Base-by-base conservation (phyloP, 2,888 invertebrate genomes). In the Amaurobius ferox region DNA sequence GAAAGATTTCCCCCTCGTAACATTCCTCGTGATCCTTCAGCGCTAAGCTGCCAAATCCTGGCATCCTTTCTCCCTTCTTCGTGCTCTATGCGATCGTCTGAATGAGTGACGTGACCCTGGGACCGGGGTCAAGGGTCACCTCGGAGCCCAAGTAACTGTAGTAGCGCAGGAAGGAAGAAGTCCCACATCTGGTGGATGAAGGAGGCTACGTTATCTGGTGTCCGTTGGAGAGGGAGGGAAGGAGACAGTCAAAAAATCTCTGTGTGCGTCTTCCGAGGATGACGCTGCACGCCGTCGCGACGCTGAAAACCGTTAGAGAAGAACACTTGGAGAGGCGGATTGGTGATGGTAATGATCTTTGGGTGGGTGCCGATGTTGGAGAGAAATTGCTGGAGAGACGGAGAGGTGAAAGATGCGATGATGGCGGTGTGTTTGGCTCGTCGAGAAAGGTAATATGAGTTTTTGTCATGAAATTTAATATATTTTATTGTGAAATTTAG, bases 31-130 rank as follows among this genome's bases (percentile, higher is more conserved):
- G 44, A 44, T 44, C 44, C 6, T 44, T 13, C 44, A 55, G 55
- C 55, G 55, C 55, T 55, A 55, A 55, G 32, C 66, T 77, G 77
- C 77, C 77, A 85, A 85, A 44, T 77, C 19, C 72, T 77, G 71
- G 83, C 35, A 23, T 35, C 66, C 66, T 28, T 9, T 30, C 66
- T 30, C 19, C 66, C 13, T 29, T 64, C 64, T 11, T 16, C 11
- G 66, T 32, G 66, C 32, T 19, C n/a, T 32, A 35, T 32, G 30
- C 66, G 44, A 44, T 35, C 44, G 61, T 55, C 39, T 68, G 68
- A 77, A 73, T 79, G 85, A 86, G 67, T 78, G 85, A 86, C 73
- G 26, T 40, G 85, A 85, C 83, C 83, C 83, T 85, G 83, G 77
- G 77, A 85, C 71, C 61, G 44, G 40, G 85, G 85, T 86, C 85